Conservation (phyloP, 2,113 vertebrate genomes). For the Corapipo altera region DNA sequence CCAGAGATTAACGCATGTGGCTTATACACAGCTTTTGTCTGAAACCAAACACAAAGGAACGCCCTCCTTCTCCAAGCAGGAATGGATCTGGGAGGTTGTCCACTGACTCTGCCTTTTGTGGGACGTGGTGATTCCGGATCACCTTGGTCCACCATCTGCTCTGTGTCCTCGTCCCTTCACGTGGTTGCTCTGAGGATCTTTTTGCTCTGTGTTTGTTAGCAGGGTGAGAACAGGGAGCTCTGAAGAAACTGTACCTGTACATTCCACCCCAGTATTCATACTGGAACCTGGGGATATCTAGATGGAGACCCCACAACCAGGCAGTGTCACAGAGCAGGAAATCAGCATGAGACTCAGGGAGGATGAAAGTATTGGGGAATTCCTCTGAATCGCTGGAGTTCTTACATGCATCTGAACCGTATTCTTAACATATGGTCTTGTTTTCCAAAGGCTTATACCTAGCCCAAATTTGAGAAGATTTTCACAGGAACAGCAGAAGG, state of each 20-base stretch:
- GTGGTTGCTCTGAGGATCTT: neutral
- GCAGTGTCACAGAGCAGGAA: neutral
- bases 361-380: neutral
- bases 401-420: neutral
- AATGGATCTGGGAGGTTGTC: neutral
- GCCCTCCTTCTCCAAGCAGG: neutral
- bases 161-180: neutral
- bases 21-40: neutral
- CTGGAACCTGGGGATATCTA: neutral
- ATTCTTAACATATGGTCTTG: constrained; percentile 36
- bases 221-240: neutral
- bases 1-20: neutral
- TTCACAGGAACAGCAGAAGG: constrained; percentile 66
- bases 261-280: neutral
- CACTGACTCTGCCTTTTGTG: neutral
- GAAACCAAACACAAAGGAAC: neutral
- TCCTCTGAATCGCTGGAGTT: neutral
- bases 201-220: neutral
- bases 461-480: constrained; percentile 52
- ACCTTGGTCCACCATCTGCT: neutral
- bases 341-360: neutral
- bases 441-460: constrained; percentile 47
- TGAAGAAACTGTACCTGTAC: neutral
- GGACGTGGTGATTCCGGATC: neutral
- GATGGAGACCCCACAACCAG: neutral